A percentile compares a stretch with the other conserved stretches of the same genome.
Conservation (phyloP, 1,140 invertebrate species). For the Tyrophagus putrescentiae region DNA sequence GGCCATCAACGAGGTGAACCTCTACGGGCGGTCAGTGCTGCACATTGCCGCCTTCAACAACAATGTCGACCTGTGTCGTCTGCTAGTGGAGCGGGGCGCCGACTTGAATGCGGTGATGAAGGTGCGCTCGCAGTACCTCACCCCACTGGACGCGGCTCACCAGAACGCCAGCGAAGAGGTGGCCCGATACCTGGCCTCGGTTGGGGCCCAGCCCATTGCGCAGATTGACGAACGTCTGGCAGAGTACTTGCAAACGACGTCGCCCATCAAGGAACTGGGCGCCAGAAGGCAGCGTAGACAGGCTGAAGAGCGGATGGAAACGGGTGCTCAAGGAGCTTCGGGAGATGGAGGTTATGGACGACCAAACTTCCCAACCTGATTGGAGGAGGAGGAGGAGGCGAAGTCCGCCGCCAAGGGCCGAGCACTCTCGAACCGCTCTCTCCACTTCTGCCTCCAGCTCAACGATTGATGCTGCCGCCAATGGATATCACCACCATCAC, state of each 20-base stretch:
- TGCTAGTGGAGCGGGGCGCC: slow-evolving; percentile 61
- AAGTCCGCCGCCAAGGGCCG: neutral
- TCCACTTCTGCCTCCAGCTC: too few relatives aligned
- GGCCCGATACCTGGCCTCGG: slow-evolving; percentile 79
- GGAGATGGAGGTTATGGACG: too few relatives aligned
- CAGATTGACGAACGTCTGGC: slow-evolving; percentile 40
- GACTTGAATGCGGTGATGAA: slow-evolving; percentile 65
- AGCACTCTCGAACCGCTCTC: neutral
- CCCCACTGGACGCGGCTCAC: slow-evolving; percentile 75
- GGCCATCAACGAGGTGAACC: slow-evolving; percentile 71
- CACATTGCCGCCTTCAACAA: slow-evolving; percentile 89
- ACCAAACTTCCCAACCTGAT: too few relatives aligned
- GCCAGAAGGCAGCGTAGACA: neutral
- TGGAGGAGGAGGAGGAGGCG: neutral
- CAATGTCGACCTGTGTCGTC: slow-evolving; percentile 80
- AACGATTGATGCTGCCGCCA: neutral
- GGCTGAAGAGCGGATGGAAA: neutral
- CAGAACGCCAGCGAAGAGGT: slow-evolving; percentile 66
- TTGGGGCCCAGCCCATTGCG: slow-evolving; percentile 62
- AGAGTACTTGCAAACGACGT: slow-evolving; percentile 9
- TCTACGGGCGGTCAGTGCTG: slow-evolving; percentile 75
- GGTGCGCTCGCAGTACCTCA: slow-evolving; percentile 42
- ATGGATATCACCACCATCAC: neutral
- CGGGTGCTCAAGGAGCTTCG: neutral
- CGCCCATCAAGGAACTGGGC: slow-evolving; percentile 19